Percentiles rank a stretch among this genome's conserved stretches.
These are phyloP conservation scores for Cyrtorhinus lividipennis DNA, from an alignment of 1,140 invertebrate genomes.

Conservation along the genomic window DNA sequence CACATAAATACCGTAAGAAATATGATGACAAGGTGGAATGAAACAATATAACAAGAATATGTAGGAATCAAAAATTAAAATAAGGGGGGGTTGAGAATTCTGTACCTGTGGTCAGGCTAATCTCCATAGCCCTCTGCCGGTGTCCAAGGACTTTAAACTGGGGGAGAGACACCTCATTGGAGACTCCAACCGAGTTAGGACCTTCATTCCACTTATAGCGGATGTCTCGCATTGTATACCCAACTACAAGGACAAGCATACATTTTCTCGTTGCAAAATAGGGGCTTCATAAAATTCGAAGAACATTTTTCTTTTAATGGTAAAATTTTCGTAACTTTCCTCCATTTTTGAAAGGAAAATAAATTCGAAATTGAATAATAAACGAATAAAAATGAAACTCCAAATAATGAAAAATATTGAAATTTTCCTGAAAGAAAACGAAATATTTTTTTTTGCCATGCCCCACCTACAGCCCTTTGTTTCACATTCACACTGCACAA, in stretches of 20 bases:
- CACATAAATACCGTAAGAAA: no score
- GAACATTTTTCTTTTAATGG: no score
- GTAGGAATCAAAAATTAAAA: neutral
- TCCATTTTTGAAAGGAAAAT: no score
- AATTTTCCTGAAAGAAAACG: no score
- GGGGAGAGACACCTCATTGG: slow-evolving; percentile 81
- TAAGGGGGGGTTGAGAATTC: slow-evolving; percentile 27
- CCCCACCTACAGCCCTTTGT: slow-evolving; percentile 8
- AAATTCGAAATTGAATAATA: no score
- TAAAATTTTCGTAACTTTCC: no score
- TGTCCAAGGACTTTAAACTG: slow-evolving; percentile 88
- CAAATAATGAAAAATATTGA: no score
- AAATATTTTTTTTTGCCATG: slow-evolving; percentile 1
- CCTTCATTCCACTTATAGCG: slow-evolving; percentile 90
- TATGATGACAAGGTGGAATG: no score
- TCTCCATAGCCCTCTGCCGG: slow-evolving; percentile 76
- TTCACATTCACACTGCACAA: neutral
- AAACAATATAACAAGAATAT: no score
- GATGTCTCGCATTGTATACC: slow-evolving; percentile 94
- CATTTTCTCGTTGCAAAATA: neutral
- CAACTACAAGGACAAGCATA: slow-evolving; percentile 48
- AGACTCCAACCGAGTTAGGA: slow-evolving; percentile 78
- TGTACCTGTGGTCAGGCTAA: slow-evolving; percentile 83
- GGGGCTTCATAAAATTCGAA: neutral
- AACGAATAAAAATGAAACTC: no score